Percentiles rank a stretch among this genome's conserved stretches.
These are phyloP conservation scores for Matsumurasca onukii DNA, from an alignment of 1,140 invertebrate genomes.

Conservation along the genomic window DNA sequence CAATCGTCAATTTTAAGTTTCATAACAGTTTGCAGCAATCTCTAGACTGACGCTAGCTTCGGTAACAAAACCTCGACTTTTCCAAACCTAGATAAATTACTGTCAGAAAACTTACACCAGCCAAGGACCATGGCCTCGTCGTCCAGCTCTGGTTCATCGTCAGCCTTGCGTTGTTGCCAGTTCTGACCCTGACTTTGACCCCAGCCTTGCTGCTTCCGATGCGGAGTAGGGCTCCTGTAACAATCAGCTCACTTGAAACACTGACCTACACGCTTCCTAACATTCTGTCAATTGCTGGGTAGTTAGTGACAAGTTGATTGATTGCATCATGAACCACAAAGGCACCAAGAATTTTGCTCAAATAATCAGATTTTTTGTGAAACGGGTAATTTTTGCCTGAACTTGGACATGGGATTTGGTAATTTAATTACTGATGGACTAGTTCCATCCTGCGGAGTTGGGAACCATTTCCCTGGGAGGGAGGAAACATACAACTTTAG, in stretches of 20 bases:
- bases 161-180: too few species aligned
- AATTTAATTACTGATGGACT: too few species aligned
- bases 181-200: constrained; percentile 41
- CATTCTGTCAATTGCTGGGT: background rate
- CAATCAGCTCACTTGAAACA: constrained; percentile 42
- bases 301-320: background rate
- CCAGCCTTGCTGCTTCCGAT: constrained; percentile 46
- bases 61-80: too few species aligned
- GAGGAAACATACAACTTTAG: too few species aligned
- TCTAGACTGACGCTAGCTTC: too few species aligned
- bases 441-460: too few species aligned
- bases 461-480: too few species aligned
- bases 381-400: background rate
- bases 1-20: too few species aligned
- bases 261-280: too few species aligned
- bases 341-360: background rate
- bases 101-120: constrained; percentile 91
- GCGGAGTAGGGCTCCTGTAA: constrained; percentile 39
- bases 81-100: too few species aligned
- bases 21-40: too few species aligned
- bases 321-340: background rate
- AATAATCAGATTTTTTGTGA: background rate
- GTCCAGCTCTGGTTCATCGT: constrained; percentile 77
- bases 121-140: constrained; percentile 72
- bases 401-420: too few species aligned